A percentile compares a stretch with the other conserved stretches of the same genome.
Evolutionary conservation across 2,797 vertebrate genomes (phyloP).

Genomic region (Otolemur crassicaudatus): DNA sequence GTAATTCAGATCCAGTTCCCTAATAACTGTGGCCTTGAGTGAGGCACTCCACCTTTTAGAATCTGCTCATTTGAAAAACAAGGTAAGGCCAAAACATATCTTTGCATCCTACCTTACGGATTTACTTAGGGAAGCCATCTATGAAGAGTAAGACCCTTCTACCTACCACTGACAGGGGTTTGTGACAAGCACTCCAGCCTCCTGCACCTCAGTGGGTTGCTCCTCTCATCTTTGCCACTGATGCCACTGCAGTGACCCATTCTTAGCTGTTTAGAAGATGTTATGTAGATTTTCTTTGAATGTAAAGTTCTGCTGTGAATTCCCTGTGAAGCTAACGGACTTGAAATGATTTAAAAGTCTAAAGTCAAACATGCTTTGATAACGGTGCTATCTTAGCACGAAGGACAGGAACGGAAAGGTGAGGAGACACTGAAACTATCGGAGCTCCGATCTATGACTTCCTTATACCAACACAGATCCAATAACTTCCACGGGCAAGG

Average conservation of each 20-base stretch:
- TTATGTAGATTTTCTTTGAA: background rate
- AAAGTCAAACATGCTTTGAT: background rate
- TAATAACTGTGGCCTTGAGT: background rate
- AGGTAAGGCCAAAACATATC: background rate
- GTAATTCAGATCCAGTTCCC: background rate
- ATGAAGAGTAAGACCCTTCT: background rate
- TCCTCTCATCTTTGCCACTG: background rate
- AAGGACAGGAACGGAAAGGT: background rate
- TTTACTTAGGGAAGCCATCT: background rate
- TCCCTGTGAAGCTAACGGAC: background rate
- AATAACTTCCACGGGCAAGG: background rate
- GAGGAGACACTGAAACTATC: background rate
- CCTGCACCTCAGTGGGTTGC: background rate
- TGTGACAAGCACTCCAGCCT: background rate
- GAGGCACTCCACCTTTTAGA: background rate
- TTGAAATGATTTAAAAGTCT: background rate
- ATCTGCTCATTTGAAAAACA: background rate
- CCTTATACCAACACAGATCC: background rate
- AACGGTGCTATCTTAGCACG: background rate
- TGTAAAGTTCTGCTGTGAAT: constrained; percentile 9
- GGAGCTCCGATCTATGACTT: background rate
- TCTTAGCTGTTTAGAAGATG: background rate
- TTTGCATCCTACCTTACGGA: background rate
- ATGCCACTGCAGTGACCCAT: background rate
- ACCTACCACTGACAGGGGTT: background rate